A percentile compares a stretch with the other conserved stretches of the same genome.
phyloP scores from a whole-genome alignment of 1,140 invertebrate genomes.

The Hyles euphorbiae region DNA sequence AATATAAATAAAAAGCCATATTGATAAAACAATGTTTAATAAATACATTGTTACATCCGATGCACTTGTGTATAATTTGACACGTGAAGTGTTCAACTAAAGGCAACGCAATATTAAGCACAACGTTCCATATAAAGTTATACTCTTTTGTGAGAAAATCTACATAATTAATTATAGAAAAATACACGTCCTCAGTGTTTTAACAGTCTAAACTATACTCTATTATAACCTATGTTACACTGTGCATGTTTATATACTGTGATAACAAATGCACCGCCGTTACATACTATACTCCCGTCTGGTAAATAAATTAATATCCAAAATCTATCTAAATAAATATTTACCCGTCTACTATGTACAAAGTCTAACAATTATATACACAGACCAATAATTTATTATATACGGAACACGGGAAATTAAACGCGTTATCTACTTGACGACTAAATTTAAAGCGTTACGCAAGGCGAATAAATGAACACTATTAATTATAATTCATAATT shows the following conservation, averaged over 20 bases:
- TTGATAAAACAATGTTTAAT: conserved; percentile 56
- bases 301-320: too few relatives aligned
- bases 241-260: conserved; percentile 27
- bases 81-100: conserved; percentile 22
- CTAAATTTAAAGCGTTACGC: conserved; percentile 61
- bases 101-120: conserved; percentile 50
- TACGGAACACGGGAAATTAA: conserved; percentile 29
- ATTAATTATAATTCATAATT: conserved; percentile 10
- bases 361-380: conserved; percentile 58
- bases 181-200: conserved; percentile 72
- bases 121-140: conserved; percentile 32
- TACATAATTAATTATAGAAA: conserved; percentile 57
- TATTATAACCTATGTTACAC: conserved; percentile 34
- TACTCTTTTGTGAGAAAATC: conserved; percentile 40
- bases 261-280: conserved; percentile 45
- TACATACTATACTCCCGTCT: conserved; percentile 8
- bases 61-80: conserved; percentile 25
- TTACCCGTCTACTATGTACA: conserved; percentile 55
- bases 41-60: conserved; percentile 33
- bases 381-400: conserved; percentile 48
- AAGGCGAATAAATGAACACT: conserved; percentile 64
- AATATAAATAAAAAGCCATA: neutral
- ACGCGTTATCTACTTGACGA: conserved; percentile 36
- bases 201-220: conserved; percentile 41
- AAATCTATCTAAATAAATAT: conserved; percentile 38